Percentiles rank a stretch among this genome's conserved stretches.
Evolutionary conservation across 2,113 vertebrate genomes (phyloP).

Genomic region (Tragelaphus strepsiceros): DNA sequence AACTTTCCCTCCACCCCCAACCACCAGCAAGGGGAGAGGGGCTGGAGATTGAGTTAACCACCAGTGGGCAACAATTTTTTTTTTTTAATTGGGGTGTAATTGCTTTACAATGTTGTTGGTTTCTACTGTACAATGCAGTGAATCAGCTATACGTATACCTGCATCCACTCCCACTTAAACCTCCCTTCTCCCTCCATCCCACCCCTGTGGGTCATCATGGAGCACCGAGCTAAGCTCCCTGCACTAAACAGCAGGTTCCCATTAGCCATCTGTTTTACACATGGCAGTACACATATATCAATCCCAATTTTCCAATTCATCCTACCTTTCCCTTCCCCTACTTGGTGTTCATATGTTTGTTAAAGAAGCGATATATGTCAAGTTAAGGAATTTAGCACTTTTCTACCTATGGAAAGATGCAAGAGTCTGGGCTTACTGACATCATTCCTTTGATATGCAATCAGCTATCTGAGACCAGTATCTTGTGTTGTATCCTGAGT

Average conservation of each 20-base stretch:
- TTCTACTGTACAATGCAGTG: not conserved
- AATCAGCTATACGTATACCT: not conserved
- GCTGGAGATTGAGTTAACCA: not conserved
- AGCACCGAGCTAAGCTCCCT: not conserved
- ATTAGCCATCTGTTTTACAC: not conserved
- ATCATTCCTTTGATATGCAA: not conserved
- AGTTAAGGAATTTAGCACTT: not conserved
- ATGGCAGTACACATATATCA: not conserved
- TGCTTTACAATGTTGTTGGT: not conserved
- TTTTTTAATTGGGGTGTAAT: not conserved
- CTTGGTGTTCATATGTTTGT: not conserved
- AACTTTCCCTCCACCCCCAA: not conserved
- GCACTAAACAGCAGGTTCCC: not conserved
- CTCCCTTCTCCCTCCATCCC: not conserved
- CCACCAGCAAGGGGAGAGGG: not conserved
- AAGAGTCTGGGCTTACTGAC: not conserved
- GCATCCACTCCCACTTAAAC: not conserved
- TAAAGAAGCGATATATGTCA: not conserved
- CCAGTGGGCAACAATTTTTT: not conserved
- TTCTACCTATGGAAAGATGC: not conserved
- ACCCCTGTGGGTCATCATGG: not conserved
- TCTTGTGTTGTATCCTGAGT: not conserved
- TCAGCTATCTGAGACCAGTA: not conserved
- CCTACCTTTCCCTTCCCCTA: not conserved
- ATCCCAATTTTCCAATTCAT: not conserved